phyloP scores from a whole-genome alignment of 2,113 vertebrate genomes.

The Pterophyllum scalare region DNA sequence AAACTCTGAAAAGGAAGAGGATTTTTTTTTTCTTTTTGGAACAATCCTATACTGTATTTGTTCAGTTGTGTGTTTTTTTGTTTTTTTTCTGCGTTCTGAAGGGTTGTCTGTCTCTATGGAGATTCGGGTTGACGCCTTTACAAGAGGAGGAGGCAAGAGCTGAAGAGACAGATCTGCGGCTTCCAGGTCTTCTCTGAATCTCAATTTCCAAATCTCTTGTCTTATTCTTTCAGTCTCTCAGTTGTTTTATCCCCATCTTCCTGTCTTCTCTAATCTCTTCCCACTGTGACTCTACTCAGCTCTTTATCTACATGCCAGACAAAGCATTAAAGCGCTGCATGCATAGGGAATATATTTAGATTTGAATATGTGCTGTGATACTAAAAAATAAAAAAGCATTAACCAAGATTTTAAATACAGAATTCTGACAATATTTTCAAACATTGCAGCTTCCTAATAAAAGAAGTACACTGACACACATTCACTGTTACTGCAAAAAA shows the following conservation, averaged over 20 bases:
- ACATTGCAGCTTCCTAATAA: neutral
- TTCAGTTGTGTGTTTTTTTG: neutral
- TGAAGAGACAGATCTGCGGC: slow-evolving; percentile 39
- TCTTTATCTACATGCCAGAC: slow-evolving; percentile 42
- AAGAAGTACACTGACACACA: neutral
- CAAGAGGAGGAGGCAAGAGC: slow-evolving; percentile 1
- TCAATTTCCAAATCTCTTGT: slow-evolving; percentile 57
- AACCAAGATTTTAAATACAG: neutral
- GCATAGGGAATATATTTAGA: slow-evolving; percentile 14
- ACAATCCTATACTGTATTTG: neutral
- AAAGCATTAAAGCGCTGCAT: slow-evolving; percentile 45
- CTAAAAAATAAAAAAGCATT: neutral
- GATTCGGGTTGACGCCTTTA: neutral
- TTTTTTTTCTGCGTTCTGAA: neutral
- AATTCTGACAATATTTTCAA: neutral
- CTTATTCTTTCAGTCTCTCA: slow-evolving; percentile 39
- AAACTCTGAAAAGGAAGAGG: neutral
- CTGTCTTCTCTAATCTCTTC: slow-evolving; percentile 59
- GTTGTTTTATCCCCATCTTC: slow-evolving; percentile 41
- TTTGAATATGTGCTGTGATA: slow-evolving; percentile 16
- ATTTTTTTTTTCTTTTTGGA: neutral
- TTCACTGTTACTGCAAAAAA: neutral
- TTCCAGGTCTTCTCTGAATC: slow-evolving; percentile 34
- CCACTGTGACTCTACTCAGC: slow-evolving; percentile 20
- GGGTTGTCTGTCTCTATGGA: slow-evolving; percentile 6